Conservation (phyloP, 1,140 invertebrate genomes). For the Penaeus japonicus region DNA sequence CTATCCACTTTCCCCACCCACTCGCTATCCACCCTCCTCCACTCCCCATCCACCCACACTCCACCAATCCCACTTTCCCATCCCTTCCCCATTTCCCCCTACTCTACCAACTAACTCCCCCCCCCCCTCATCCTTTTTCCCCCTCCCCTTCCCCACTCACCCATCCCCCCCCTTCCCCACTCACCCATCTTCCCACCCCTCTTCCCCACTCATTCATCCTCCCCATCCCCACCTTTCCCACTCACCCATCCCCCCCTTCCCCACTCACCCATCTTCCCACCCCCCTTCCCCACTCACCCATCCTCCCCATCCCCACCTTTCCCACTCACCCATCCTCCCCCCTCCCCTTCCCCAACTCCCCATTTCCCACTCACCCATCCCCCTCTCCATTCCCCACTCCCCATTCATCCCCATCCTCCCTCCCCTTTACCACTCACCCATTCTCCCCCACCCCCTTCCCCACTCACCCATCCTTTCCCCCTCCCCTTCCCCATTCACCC, state of each 20-base stretch:
- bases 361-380: neutral
- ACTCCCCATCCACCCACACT: no score
- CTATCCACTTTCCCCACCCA: no score
- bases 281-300: neutral
- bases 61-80: no score
- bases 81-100: neutral
- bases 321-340: neutral
- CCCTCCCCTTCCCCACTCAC: no score
- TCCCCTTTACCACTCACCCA: neutral
- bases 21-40: no score
- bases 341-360: neutral
- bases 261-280: neutral
- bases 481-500: neutral
- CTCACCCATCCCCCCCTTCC: neutral
- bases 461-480: neutral
- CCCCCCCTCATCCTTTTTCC: neutral
- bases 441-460: neutral
- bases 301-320: neutral
- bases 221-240: neutral
- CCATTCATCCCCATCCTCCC: neutral
- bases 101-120: neutral
- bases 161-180: neutral
- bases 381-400: neutral
- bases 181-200: neutral
- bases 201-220: neutral